Evolutionary conservation across 2,888 invertebrate species (phyloP), one percentile per base, ranked within the genome.

Genomic region (Asteroscopus sphinx): DNA sequence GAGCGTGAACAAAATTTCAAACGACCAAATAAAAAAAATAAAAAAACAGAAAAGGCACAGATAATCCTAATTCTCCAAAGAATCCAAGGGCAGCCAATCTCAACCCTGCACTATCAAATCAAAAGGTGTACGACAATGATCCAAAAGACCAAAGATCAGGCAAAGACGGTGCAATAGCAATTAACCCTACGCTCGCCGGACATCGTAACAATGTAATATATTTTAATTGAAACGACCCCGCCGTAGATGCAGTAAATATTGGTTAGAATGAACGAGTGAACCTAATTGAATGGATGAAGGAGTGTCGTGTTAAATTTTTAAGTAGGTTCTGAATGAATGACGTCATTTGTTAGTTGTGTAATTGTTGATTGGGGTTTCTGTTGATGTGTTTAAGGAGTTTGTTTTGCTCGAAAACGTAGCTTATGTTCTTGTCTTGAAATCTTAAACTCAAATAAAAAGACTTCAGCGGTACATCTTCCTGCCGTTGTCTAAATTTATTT

Each of bases 181-280:
- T 93, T 92, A 93, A 93, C 92, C 91, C 90, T 85, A 78, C 70
- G 78, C 77, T 73, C 76, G 79, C 59, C 76, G 80, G 73, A 76
- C 85, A 77, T 81, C 80, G 88, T 87, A 87, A 89, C 92, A 92
- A 90, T 92, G 91, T 91, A 91, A 92, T 93, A 90, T 89, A 87
- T 87, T 88, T 90, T 92, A 91, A 93, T 92, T 92, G 90, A 88
- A 82, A 88, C 87, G 92, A 90, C 92, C 92, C 90, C 90, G 86
- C 81, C 82, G 80, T 59, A 76, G 79, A 77, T 71, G 79, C 77
- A 79, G 76, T 64, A 60, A 77, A 85, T 84, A 85, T 85, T 86
- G 87, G 82, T 80, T 76, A 78, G 79, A 82, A 82, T 79, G 77
- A 80, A 80, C 77, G 78, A 73, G 49, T 74, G 72, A 48, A 75